Evolutionary conservation across 2,888 invertebrate species (phyloP), one percentile per base, ranked within the genome.

Genomic region (Rugalucina vietnamica): DNA sequence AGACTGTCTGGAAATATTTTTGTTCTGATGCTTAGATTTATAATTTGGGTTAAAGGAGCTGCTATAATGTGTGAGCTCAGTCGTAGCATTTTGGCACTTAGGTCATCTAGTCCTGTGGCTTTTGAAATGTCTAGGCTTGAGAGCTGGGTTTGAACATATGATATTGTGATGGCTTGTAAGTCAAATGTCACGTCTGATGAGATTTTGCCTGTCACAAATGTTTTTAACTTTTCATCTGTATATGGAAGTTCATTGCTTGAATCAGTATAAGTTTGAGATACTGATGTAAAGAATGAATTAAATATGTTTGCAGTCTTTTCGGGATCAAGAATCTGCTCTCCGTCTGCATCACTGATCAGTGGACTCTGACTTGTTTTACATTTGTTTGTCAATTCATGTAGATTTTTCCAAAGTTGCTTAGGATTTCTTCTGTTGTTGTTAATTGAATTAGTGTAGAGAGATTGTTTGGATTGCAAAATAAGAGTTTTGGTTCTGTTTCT

Each of bases 21-120:
- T 65, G 60, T 76, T 14, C 65, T 57, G 60, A 75, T 75, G 37
- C 75, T 75, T 3, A 57, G 3, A 27, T 75, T 75, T 24, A 75
- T 37, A 27, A 75, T 75, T 34, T 60, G 24, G 34, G 75, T 75
- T 21, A 75, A 10, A 36, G 37, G 60, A 1, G 34, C 57, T 37
- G 75, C 21, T 37, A 75, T 75, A 3, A 75, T 37, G 18, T 27
- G 14, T 37, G 75, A 34, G 34, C 54, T 37, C 36, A 37, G 54
- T 34, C 29, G n/a, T 24, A 75, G 37, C 24, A 37, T 37, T 65
- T 39, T 76, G 21, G 76, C 65, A 24, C 65, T 39, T n/a, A 76
- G 39, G 14, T 32, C 76, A 76, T 76, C 65, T 32, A 76, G 43
- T 4, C 76, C 60, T 65, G 75, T 75, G 14, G 60, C 34, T 54